A percentile compares a stretch with the other conserved stretches of the same genome.
phyloP scores from a whole-genome alignment of 2,888 invertebrate genomes.

The Hipparchia sbordonii region DNA sequence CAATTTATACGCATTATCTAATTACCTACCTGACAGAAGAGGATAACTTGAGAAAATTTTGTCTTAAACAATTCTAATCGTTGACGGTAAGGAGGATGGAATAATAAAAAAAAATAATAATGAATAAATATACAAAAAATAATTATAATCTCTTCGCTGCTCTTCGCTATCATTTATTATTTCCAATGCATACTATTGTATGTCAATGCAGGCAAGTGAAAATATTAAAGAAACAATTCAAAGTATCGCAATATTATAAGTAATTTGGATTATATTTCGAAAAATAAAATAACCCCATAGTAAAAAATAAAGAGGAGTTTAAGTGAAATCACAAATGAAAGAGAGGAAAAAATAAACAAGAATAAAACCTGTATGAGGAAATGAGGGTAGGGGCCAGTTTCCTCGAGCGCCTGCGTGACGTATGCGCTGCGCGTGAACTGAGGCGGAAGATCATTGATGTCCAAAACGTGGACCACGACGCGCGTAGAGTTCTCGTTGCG shows the following conservation, averaged over 20 bases:
- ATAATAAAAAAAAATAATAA: background rate
- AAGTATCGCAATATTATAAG: background rate
- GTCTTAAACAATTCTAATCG: background rate
- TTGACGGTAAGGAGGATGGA: background rate
- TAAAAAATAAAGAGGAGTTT: background rate
- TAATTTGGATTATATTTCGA: background rate
- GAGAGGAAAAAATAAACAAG: slow-evolving; percentile 52
- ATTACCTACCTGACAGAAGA: slow-evolving; percentile 28
- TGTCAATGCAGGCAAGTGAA: too few species aligned
- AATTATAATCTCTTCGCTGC: background rate
- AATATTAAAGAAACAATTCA: too few species aligned
- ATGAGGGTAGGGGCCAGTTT: slow-evolving; percentile 88
- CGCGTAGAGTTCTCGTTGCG: slow-evolving; percentile 94
- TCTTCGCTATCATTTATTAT: background rate
- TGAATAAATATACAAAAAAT: background rate
- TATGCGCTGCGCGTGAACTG: slow-evolving; percentile 88
- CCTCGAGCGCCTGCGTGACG: slow-evolving; percentile 89
- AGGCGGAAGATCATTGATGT: slow-evolving; percentile 95
- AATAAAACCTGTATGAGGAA: slow-evolving; percentile 87
- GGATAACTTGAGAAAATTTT: slow-evolving; percentile 6
- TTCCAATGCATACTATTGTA: too few species aligned
- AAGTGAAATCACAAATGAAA: background rate
- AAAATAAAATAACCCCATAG: background rate
- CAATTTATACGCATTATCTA: slow-evolving; percentile 22
- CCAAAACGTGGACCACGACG: slow-evolving; percentile 91